Evolutionary conservation across 2,888 invertebrate species (phyloP), one percentile per base, ranked within the genome.

Genomic region (Microchrysa polita): DNA sequence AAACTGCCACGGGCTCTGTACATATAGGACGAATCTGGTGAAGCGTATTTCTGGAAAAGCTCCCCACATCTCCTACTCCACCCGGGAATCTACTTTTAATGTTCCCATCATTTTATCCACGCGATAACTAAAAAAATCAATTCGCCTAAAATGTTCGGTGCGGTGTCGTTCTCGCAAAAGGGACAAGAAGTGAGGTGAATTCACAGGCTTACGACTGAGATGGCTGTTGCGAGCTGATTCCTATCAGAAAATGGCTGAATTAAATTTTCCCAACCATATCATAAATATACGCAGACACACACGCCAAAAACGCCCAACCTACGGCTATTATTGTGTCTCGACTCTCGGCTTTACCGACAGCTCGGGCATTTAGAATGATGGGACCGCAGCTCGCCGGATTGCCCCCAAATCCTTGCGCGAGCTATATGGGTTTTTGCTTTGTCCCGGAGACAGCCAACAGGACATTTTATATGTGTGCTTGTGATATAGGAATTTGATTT

Each of bases 341-440:
- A 10, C n/a, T n/a, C n/a, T n/a, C n/a, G n/a, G n/a, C n/a, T n/a
- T 48, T 48, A 12, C 48, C 69, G 55, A 69, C 69, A 69, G 57
- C 57, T n/a, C n/a, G n/a, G n/a, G n/a, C 57, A 57, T 69, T 69
- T 69, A 69, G 34, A 69, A 55, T 57, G 69, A 69, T 69, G 69
- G 42, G 34, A 69, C 55, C 55, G 34, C 55, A n/a, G n/a, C n/a
- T n/a, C n/a, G 55, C 40, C 5, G 20, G 57, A 34, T 34, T 14
- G 52, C 40, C 23, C 42, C 40, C 42, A n/a, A n/a, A n/a, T 55
- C 23, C 44, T 48, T 65, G 27, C 4, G 27, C 27, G n/a, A n/a
- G n/a, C n/a, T n/a, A n/a, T n/a, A n/a, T 34, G 4, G 4, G 10
- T 7, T 55, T 9, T 55, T 22, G 22, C 27, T 34, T 34, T 34